A percentile compares a stretch with the other conserved stretches of the same genome.
Conservation (phyloP, 2,113 vertebrate species). For the Phoxinus phoxinus region DNA sequence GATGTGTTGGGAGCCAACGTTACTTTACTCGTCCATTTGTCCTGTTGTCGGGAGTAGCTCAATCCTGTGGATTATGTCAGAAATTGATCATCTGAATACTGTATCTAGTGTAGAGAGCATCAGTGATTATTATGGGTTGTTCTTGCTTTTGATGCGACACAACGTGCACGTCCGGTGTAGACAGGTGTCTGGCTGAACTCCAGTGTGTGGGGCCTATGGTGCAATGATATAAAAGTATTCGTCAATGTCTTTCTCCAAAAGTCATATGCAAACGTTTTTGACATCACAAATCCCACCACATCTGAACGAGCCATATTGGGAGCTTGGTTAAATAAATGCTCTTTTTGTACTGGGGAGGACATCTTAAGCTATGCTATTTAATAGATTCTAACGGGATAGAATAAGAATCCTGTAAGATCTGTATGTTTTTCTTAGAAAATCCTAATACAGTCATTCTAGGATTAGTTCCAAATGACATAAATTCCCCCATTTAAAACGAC, state of each 20-base stretch:
- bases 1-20: no score
- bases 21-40: not conserved
- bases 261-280: not conserved
- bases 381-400: no score
- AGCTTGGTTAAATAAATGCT: no score
- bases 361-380: no score
- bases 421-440: not conserved
- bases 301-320: not conserved
- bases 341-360: no score
- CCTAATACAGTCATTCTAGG: not conserved
- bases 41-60: not conserved
- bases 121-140: not conserved
- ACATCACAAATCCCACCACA: not conserved
- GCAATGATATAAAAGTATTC: not conserved
- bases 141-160: not conserved
- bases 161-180: not conserved
- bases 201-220: not conserved
- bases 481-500: not conserved
- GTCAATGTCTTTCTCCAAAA: not conserved
- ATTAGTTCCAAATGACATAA: not conserved
- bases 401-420: no score
- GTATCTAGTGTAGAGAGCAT: not conserved
- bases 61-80: not conserved
- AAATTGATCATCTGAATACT: not conserved
- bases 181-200: not conserved